These are phyloP conservation scores for Pyrrhosoma nymphula DNA, from an alignment of 2,888 invertebrate genomes.

Conservation along the genomic window DNA sequence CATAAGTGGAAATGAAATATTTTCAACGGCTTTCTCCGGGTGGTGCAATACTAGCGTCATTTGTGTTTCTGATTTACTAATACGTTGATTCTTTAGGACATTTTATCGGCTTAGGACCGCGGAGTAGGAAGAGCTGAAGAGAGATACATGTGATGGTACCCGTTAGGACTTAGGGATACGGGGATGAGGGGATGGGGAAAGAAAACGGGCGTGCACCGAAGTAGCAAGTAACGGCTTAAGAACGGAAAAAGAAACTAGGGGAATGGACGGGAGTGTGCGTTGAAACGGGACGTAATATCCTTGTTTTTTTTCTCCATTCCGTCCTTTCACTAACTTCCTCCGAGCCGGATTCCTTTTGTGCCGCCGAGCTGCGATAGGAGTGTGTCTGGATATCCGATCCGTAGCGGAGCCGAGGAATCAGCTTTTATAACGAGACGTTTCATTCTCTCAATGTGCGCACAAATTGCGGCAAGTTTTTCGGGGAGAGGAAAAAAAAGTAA, in stretches of 20 bases:
- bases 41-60: no score
- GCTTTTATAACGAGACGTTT: conserved; percentile 32
- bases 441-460: not conserved
- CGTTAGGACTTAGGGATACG: not conserved
- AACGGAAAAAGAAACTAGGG: not conserved
- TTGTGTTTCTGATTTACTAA: no score
- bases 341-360: conserved; percentile 12
- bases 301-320: not conserved
- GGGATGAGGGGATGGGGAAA: not conserved
- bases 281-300: conserved; percentile 2
- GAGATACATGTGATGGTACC: not conserved
- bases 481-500: not conserved
- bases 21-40: no score
- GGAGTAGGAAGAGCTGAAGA: not conserved
- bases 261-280: not conserved
- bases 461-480: not conserved
- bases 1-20: no score
- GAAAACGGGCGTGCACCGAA: not conserved
- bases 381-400: conserved; percentile 4
- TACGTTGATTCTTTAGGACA: no score
- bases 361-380: not conserved
- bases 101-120: not conserved
- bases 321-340: not conserved
- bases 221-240: not conserved
- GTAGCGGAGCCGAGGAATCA: not conserved